These are phyloP conservation scores for Aplysia californica DNA, from an alignment of 1,140 invertebrate species.

Conservation along the genomic window DNA sequence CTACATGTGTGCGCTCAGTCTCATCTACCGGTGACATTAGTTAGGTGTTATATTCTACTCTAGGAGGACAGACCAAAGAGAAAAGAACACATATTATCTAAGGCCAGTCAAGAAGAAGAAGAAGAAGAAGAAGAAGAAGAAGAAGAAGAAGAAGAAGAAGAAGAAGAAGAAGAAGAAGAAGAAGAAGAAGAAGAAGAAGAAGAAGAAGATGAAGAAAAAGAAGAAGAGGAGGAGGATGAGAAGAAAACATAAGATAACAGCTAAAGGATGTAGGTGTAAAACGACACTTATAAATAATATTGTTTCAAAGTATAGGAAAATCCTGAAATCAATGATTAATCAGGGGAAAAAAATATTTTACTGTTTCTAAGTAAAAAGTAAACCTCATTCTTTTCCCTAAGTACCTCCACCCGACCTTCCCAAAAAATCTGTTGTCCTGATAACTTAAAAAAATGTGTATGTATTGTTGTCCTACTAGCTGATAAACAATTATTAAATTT, in stretches of 20 bases:
- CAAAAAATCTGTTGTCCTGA: neutral
- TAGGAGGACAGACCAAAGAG: too few relatives aligned
- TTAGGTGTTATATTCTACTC: neutral
- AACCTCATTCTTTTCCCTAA: neutral
- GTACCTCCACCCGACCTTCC: neutral
- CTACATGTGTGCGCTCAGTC: too few relatives aligned
- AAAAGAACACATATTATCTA: too few relatives aligned
- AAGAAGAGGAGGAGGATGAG: neutral
- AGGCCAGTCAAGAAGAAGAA: conserved; percentile 7
- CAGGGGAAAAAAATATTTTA: neutral
- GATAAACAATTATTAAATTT: too few relatives aligned
- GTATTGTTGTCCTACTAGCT: too few relatives aligned
- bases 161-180: conserved; percentile 4
- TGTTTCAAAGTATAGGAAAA: neutral
- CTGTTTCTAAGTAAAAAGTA: neutral
- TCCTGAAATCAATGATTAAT: too few relatives aligned
- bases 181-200: conserved; percentile 7
- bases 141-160: conserved; percentile 7
- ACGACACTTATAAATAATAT: too few relatives aligned
- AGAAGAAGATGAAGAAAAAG: neutral
- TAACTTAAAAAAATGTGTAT: too few relatives aligned
- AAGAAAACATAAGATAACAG: too few relatives aligned
- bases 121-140: conserved; percentile 7
- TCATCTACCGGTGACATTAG: neutral
- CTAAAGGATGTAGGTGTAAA: too few relatives aligned